Evolutionary conservation across 2,113 vertebrate genomes (phyloP).

Genomic region (Oncorhynchus mykiss): DNA sequence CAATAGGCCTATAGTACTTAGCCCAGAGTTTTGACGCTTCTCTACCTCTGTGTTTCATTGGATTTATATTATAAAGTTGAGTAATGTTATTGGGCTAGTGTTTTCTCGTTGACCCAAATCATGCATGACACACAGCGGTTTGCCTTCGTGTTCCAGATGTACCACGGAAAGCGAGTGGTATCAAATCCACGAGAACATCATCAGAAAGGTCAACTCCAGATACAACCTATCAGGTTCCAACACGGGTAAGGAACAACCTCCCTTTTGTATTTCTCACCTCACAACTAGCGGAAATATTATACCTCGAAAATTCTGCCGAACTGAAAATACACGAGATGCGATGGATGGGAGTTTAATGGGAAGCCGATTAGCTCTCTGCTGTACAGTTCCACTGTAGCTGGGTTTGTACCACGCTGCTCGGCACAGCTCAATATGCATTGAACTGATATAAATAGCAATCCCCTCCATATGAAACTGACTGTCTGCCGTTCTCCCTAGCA

Average conservation of each 20-base stretch:
- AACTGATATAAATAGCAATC: constrained; percentile 53
- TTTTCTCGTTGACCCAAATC: no score
- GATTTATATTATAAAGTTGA: no score
- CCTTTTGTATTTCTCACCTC: background rate
- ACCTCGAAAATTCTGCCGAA: background rate
- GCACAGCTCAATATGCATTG: constrained; percentile 30
- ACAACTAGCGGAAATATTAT: background rate
- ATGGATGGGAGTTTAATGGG: background rate
- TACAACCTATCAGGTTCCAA: constrained; percentile 97
- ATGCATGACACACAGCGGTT: background rate
- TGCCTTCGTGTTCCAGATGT: constrained; percentile 74
- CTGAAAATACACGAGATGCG: background rate
- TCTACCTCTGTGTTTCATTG: no score
- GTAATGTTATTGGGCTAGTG: no score
- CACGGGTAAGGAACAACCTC: constrained; percentile 78
- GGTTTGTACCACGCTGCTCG: constrained; percentile 1
- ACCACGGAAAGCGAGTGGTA: constrained; percentile 98
- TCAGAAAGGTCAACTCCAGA: constrained; percentile 92
- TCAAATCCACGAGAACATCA: constrained; percentile 98
- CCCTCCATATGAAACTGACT: constrained; percentile 33
- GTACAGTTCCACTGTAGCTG: background rate
- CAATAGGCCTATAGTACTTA: constrained; percentile 26
- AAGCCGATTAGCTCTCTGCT: constrained; percentile 34
- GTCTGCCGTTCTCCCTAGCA: constrained; percentile 60
- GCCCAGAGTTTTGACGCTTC: constrained; percentile 6